Evolutionary conservation across 92 coral and sea anemone genomes (phyloP).

Genomic region (Paramuricea clavata): DNA sequence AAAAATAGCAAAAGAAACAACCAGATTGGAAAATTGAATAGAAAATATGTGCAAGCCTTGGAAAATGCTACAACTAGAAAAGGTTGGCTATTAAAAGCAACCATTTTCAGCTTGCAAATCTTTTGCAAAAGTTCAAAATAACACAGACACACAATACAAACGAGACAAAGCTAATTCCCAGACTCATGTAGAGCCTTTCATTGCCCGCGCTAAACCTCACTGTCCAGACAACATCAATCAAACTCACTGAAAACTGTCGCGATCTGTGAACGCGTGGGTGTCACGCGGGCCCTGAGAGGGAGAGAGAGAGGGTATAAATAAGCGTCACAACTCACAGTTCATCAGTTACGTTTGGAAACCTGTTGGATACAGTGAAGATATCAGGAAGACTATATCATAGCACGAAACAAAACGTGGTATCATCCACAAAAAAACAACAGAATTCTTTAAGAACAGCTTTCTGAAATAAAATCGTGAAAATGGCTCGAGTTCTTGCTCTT

Average conservation of each 20-base stretch:
- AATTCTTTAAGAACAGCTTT: background rate
- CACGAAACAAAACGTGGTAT: background rate
- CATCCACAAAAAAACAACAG: background rate
- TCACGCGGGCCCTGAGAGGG: background rate
- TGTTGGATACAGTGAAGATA: too few species aligned
- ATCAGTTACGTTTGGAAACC: too few species aligned
- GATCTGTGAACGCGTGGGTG: background rate
- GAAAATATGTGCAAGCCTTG: background rate
- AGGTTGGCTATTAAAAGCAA: background rate
- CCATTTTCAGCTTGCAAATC: background rate
- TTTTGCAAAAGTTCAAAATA: background rate
- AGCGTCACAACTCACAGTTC: background rate
- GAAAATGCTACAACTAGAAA: too few species aligned
- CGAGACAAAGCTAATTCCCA: background rate
- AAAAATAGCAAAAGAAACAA: too few species aligned
- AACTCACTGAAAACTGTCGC: background rate
- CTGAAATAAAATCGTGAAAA: background rate
- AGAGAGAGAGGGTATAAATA: background rate
- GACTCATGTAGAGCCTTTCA: background rate
- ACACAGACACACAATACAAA: background rate
- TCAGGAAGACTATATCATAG: too few species aligned
- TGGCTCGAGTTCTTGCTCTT: background rate
- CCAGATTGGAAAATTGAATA: background rate
- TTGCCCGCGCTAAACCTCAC: background rate
- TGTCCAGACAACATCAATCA: conserved; percentile 18